Evolutionary conservation across 2,797 vertebrate species (phyloP).

Genomic region (Coilia nasus): DNA sequence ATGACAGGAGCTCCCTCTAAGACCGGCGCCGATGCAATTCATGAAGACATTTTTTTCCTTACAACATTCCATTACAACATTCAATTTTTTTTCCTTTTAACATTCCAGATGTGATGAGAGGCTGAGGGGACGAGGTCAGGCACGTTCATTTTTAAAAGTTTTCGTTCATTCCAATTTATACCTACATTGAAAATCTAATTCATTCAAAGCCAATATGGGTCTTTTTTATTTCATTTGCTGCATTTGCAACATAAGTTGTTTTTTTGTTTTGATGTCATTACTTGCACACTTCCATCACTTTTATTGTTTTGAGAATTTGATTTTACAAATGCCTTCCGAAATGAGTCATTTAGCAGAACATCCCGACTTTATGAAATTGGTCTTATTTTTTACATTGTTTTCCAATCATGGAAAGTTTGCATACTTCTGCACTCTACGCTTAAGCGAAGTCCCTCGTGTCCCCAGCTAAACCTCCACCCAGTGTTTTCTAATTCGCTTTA

Average conservation of each 20-base stretch:
- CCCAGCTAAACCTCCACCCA: not conserved
- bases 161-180: not conserved
- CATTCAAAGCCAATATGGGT: not conserved
- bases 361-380: not conserved
- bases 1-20: slow-evolving; percentile 51
- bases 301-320: slow-evolving; percentile 12
- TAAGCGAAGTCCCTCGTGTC: not conserved
- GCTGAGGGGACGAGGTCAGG: not conserved
- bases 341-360: not conserved
- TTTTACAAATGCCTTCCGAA: not conserved
- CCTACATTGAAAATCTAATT: not conserved
- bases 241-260: not conserved
- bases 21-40: slow-evolving; percentile 30
- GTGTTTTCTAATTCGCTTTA: slow-evolving; percentile 15
- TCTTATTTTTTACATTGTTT: slow-evolving; percentile 18
- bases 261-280: not conserved
- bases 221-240: not conserved
- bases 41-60: slow-evolving; percentile 28
- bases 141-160: slow-evolving; percentile 16
- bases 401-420: slow-evolving; percentile 2
- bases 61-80: not conserved
- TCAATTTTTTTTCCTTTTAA: slow-evolving; percentile 32
- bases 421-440: not conserved
- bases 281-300: not conserved
- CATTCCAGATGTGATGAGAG: slow-evolving; percentile 36